These are phyloP conservation scores for Urocyon cinereoargenteus DNA, from an alignment of 2,797 vertebrate genomes.

Conservation along the genomic window DNA sequence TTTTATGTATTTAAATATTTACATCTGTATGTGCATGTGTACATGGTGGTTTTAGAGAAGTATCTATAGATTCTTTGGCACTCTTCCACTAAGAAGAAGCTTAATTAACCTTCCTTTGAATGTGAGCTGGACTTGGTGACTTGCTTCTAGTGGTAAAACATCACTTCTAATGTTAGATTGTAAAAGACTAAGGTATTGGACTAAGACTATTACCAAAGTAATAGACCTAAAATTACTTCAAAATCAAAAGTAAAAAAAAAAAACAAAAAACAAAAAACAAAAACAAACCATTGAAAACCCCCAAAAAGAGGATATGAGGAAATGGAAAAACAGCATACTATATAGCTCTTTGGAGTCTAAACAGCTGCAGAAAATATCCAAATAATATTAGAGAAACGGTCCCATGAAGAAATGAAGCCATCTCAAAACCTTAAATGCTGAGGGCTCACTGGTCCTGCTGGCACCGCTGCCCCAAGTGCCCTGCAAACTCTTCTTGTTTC, in stretches of 20 bases:
- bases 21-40: not conserved
- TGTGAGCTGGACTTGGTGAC: not conserved
- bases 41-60: not conserved
- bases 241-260: not conserved
- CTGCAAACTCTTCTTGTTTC: not conserved
- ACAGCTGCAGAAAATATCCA: not conserved
- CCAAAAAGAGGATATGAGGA: not conserved
- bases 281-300: not conserved
- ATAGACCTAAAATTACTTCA: constrained; percentile 22
- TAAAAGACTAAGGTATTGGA: not conserved
- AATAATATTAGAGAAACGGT: not conserved
- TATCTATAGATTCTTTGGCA: not conserved
- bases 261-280: not conserved
- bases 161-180: not conserved
- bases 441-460: not conserved
- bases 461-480: not conserved
- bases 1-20: not conserved
- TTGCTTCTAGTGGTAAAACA: not conserved
- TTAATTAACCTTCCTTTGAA: not conserved
- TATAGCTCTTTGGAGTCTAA: not conserved
- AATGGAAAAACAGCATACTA: not conserved
- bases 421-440: not conserved
- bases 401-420: not conserved
- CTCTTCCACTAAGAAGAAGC: not conserved
- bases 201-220: not conserved